Percentiles rank a stretch among this genome's conserved stretches.
phyloP scores from a whole-genome alignment of 2,113 vertebrate genomes.

The Macrotus californicus region DNA sequence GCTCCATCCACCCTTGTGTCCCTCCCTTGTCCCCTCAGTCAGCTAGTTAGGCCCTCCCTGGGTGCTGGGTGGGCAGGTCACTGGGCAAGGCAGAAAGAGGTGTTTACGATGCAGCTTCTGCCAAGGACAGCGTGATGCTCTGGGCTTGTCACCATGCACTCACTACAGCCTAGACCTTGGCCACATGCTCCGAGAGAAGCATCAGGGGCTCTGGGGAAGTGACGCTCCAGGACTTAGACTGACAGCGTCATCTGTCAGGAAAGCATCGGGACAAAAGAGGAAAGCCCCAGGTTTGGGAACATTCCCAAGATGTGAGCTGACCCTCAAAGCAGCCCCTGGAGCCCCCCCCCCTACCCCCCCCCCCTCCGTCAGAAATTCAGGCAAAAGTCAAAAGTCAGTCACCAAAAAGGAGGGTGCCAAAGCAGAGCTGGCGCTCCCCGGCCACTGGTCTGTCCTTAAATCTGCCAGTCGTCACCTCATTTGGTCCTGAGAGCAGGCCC shows the following conservation, averaged over 20 bases:
- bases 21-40: fast-evolving
- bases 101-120: too few species aligned
- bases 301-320: background rate
- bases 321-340: background rate
- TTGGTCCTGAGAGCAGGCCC: background rate
- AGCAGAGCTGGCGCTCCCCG: background rate
- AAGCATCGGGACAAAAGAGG: background rate
- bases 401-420: background rate
- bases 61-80: too few species aligned
- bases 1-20: background rate
- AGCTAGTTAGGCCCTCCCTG: background rate
- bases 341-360: background rate
- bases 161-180: fast-evolving
- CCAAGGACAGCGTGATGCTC: background rate
- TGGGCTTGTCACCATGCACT: background rate
- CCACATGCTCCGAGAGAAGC: fast-evolving
- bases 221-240: background rate
- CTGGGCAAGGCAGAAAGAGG: background rate
- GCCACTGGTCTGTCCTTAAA: background rate
- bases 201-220: background rate
- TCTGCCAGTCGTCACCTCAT: background rate
- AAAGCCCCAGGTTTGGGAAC: background rate
- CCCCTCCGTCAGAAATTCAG: background rate
- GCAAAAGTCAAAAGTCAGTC: background rate
- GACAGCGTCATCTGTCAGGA: background rate